Evolutionary conservation across 2,888 invertebrate genomes (phyloP).

Genomic region (Chouioia cunea): DNA sequence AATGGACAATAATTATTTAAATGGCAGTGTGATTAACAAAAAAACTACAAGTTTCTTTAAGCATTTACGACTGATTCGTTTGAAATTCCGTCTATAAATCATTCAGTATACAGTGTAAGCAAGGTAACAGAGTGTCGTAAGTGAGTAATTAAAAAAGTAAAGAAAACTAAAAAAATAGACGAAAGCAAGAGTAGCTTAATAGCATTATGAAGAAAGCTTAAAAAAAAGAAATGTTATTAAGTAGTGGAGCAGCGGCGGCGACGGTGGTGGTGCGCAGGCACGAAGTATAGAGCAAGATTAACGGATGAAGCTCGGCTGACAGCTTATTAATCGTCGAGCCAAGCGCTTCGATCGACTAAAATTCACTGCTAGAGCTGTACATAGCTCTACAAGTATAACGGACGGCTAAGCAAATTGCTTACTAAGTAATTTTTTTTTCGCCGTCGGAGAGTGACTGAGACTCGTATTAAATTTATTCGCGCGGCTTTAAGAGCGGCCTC

Average conservation of each 20-base stretch:
- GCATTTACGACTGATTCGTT: background rate
- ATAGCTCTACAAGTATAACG: constrained; percentile 25
- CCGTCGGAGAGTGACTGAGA: constrained; percentile 2
- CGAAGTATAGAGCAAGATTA: constrained; percentile 38
- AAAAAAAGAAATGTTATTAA: background rate
- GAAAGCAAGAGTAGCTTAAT: constrained; percentile 31
- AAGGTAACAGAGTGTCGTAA: too few relatives aligned
- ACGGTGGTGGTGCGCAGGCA: background rate
- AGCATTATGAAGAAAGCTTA: constrained; percentile 1
- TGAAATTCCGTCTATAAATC: too few relatives aligned
- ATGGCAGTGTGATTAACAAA: background rate
- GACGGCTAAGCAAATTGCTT: constrained; percentile 43
- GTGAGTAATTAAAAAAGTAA: background rate
- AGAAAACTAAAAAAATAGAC: constrained; percentile 17
- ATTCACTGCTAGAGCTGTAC: constrained; percentile 22
- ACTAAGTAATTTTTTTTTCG: constrained; percentile 38
- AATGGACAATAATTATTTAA: too few relatives aligned
- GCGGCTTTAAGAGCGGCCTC: constrained; percentile 2
- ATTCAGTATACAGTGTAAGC: too few relatives aligned
- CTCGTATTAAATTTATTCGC: constrained; percentile 44
- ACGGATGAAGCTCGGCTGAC: constrained; percentile 50
- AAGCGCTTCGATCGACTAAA: constrained; percentile 49
- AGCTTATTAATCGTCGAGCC: constrained; percentile 58
- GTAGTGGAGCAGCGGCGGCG: background rate
- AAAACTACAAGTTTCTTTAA: background rate